phyloP scores from a whole-genome alignment of 2,113 vertebrate species.

The Acinonyx jubatus region DNA sequence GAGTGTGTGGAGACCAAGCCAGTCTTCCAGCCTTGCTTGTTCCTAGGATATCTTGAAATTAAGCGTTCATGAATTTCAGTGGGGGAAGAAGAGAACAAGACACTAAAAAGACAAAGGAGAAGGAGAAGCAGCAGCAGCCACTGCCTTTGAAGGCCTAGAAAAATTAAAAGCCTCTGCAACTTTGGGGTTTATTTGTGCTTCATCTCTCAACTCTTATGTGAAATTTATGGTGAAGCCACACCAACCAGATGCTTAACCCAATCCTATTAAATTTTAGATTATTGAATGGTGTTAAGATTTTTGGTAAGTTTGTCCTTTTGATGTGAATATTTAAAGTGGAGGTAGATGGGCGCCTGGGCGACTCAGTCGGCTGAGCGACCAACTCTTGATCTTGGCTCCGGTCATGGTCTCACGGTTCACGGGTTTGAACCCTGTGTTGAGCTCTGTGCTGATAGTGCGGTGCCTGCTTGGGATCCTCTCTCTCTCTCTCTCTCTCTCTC shows the following conservation, averaged over 20 bases:
- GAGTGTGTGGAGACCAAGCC: not conserved
- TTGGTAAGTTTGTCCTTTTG: slow-evolving; percentile 25
- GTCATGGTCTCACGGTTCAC: too few relatives aligned
- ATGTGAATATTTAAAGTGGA: not conserved
- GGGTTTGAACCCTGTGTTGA: too few relatives aligned
- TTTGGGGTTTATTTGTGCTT: not conserved
- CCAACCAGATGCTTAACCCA: not conserved
- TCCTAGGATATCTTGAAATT: not conserved
- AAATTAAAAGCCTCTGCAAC: not conserved
- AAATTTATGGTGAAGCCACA: not conserved
- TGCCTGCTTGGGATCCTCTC: too few relatives aligned
- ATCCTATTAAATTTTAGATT: not conserved
- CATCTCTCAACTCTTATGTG: not conserved
- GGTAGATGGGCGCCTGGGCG: not conserved
- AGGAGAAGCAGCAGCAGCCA: not conserved
- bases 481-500: too few relatives aligned
- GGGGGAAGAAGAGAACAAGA: not conserved
- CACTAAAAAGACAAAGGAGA: not conserved
- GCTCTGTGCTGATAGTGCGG: too few relatives aligned
- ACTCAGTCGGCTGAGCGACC: too few relatives aligned
- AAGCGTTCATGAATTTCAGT: not conserved
- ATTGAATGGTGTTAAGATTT: not conserved
- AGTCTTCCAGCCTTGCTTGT: not conserved
- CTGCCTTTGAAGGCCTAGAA: not conserved
- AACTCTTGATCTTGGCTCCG: too few relatives aligned